These are phyloP conservation scores for Pampus argenteus DNA, from an alignment of 2,797 vertebrate genomes.

Conservation along the genomic window DNA sequence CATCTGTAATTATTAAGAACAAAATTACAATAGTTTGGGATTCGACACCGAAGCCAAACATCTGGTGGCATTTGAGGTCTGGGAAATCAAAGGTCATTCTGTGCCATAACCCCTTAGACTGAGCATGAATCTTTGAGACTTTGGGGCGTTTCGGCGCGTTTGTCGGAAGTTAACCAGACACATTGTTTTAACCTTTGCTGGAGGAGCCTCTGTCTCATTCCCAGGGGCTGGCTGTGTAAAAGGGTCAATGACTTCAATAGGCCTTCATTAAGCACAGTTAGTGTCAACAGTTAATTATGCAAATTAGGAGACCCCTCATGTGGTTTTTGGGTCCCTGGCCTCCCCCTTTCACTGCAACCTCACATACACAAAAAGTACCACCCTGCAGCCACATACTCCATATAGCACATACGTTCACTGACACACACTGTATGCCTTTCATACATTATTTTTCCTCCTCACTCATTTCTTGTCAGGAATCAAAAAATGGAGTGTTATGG, in stretches of 20 bases:
- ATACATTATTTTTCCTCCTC: conserved; percentile 63
- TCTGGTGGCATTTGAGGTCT: conserved; percentile 56
- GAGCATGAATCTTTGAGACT: conserved; percentile 55
- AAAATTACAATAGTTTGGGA: conserved; percentile 28
- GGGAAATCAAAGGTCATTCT: conserved; percentile 59
- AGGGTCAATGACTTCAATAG: conserved; percentile 83
- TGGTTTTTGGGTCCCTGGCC: conserved; percentile 73
- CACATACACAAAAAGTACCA: conserved; percentile 71
- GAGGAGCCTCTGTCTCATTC: conserved; percentile 78
- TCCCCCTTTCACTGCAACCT: conserved; percentile 75
- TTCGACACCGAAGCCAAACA: conserved; percentile 39
- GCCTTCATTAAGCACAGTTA: conserved; percentile 86
- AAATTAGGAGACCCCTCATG: conserved; percentile 81
- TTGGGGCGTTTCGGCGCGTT: conserved; percentile 68
- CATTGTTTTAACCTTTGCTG: conserved; percentile 83
- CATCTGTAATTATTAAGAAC: conserved; percentile 6
- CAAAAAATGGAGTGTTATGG: conserved; percentile 73
- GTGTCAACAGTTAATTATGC: conserved; percentile 89
- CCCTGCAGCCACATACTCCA: conserved; percentile 53
- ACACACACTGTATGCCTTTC: conserved; percentile 63
- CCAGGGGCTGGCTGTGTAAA: conserved; percentile 79
- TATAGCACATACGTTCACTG: conserved; percentile 58
- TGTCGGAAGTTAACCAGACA: conserved; percentile 80
- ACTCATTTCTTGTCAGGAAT: conserved; percentile 73
- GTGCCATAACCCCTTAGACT: conserved; percentile 53